Conservation (phyloP, 2,113 vertebrate genomes). For the Laterallus jamaicensis region DNA sequence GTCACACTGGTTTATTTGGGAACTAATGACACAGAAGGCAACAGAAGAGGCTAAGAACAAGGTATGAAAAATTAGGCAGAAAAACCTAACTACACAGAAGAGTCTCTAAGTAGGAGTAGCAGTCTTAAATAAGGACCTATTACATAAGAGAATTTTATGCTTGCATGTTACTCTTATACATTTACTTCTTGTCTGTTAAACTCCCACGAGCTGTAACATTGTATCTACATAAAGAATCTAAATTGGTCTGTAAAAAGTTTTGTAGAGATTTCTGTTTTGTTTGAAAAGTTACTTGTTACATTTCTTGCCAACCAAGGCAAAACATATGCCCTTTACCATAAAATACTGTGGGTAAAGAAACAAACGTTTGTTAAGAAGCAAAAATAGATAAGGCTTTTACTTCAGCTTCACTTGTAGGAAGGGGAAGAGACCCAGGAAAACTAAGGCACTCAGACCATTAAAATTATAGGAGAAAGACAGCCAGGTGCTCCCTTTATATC, state of each 20-base stretch:
- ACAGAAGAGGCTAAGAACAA: background rate
- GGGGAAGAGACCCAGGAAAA: background rate
- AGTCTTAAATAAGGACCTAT: conserved; percentile 18
- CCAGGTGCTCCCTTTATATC: background rate
- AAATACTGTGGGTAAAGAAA: background rate
- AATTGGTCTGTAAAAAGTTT: background rate
- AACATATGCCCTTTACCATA: background rate
- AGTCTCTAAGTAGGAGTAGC: conserved; percentile 14
- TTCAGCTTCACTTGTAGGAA: background rate
- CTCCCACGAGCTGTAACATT: background rate
- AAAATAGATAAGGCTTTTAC: background rate
- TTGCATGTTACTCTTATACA: background rate
- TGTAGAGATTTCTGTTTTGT: background rate
- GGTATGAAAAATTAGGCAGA: background rate
- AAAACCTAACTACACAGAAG: background rate
- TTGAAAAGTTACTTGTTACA: background rate
- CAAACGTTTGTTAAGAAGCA: background rate
- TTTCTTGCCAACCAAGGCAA: background rate
- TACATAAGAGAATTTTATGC: conserved; percentile 19
- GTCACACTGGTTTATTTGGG: background rate
- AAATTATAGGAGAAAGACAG: background rate
- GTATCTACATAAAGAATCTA: background rate
- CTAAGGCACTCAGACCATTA: background rate
- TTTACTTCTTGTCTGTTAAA: conserved; percentile 26
- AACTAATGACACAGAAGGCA: background rate